phyloP scores from a whole-genome alignment of 2,797 vertebrate genomes.

The Cichlasoma orientale region DNA sequence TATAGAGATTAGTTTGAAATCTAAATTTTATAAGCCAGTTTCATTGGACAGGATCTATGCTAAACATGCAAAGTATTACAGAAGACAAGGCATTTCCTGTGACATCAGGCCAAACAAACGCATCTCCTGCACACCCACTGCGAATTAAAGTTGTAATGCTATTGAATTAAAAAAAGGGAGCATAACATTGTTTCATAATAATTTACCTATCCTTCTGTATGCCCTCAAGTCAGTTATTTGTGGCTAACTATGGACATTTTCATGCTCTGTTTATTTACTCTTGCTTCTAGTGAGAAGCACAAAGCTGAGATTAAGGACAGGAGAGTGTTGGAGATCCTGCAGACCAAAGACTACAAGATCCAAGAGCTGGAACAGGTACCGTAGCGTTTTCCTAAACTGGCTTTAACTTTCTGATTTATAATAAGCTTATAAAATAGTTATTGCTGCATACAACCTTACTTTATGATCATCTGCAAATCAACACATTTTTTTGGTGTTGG shows the following conservation, averaged over 20 bases:
- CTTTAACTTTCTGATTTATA: background rate
- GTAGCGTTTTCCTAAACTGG: background rate
- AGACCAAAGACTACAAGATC: slow-evolving; percentile 89
- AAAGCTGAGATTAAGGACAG: slow-evolving; percentile 93
- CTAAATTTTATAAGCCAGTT: background rate
- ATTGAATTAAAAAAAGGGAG: background rate
- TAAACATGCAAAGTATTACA: background rate
- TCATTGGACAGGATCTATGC: background rate
- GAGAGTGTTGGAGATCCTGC: slow-evolving; percentile 91
- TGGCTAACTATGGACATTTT: background rate
- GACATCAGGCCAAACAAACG: too few relatives aligned
- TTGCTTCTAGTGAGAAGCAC: slow-evolving; percentile 87
- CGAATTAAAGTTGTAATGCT: background rate
- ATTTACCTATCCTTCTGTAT: background rate
- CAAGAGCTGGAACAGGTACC: slow-evolving; percentile 89
- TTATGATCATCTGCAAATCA: background rate
- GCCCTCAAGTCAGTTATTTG: background rate
- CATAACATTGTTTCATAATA: too few relatives aligned
- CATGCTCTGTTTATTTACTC: background rate
- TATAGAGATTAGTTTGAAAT: background rate
- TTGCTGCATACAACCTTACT: background rate
- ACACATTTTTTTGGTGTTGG: background rate
- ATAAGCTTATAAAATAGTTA: too few relatives aligned
- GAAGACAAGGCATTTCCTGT: too few relatives aligned
- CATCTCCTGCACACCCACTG: too few relatives aligned